Evolutionary conservation across 2,888 invertebrate genomes (phyloP).

Genomic region (Agrotis puta): DNA sequence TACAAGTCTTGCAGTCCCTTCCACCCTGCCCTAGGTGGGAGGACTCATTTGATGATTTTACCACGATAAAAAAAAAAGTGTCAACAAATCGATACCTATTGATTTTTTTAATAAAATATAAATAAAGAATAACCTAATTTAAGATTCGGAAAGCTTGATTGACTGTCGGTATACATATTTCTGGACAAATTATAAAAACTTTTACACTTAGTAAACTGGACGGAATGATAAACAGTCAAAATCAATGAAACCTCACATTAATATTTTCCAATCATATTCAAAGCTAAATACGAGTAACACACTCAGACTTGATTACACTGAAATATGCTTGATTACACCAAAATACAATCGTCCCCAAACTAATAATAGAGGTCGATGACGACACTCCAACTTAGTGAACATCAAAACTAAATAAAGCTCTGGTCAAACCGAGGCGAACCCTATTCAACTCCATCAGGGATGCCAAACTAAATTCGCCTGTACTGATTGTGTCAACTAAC

Average conservation of each 20-base stretch:
- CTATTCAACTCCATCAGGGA: neutral
- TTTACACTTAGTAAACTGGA: neutral
- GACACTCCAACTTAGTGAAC: conserved; percentile 39
- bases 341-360: conserved; percentile 14
- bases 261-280: neutral
- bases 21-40: too few species aligned
- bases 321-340: neutral
- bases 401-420: conserved; percentile 49
- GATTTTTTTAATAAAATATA: too few species aligned
- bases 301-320: neutral
- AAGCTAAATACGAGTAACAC: neutral
- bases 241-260: neutral
- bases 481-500: neutral
- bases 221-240: neutral
- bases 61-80: too few species aligned
- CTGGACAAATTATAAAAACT: neutral
- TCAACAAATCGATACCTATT: too few species aligned
- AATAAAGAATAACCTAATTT: too few species aligned
- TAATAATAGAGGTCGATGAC: conserved; percentile 37
- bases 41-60: too few species aligned
- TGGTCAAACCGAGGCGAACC: conserved; percentile 11
- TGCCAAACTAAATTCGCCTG: too few species aligned
- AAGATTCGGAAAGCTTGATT: too few species aligned
- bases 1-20: too few species aligned
- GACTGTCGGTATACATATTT: neutral